phyloP scores from a whole-genome alignment of 2,113 vertebrate genomes.

The Odocoileus hemionus region DNA sequence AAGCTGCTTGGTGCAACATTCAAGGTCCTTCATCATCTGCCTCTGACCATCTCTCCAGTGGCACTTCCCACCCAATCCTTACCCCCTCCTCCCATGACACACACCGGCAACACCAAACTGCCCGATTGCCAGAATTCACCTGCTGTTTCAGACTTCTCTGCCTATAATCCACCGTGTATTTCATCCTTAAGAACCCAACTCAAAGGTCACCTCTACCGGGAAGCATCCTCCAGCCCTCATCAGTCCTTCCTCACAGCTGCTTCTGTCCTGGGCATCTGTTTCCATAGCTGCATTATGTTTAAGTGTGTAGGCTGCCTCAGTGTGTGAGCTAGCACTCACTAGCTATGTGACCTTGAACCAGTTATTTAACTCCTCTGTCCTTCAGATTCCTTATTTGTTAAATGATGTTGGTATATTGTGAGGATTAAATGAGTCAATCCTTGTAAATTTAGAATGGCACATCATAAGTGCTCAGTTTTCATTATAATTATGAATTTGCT shows the following conservation, averaged over 20 bases:
- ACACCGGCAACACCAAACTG: not conserved
- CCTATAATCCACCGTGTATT: not conserved
- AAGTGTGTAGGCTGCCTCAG: not conserved
- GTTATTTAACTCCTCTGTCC: not conserved
- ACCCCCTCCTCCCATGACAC: not conserved
- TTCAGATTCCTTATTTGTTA: not conserved
- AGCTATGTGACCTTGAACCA: not conserved
- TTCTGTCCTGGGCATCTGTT: not conserved
- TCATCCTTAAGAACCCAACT: not conserved
- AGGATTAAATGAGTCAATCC: not conserved
- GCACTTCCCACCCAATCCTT: not conserved
- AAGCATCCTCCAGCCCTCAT: not conserved
- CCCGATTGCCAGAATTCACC: not conserved
- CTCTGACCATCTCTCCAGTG: not conserved
- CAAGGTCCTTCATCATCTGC: not conserved
- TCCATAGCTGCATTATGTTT: not conserved
- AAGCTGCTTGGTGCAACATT: not conserved
- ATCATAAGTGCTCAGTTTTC: not conserved
- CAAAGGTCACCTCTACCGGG: not conserved
- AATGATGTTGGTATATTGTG: not conserved
- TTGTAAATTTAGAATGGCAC: not conserved
- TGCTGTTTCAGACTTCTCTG: not conserved
- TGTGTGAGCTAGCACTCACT: not conserved
- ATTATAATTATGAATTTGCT: not conserved
- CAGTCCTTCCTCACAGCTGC: not conserved